phyloP scores from a whole-genome alignment of 2,797 vertebrate species.

The Fistularia tabacaria region DNA sequence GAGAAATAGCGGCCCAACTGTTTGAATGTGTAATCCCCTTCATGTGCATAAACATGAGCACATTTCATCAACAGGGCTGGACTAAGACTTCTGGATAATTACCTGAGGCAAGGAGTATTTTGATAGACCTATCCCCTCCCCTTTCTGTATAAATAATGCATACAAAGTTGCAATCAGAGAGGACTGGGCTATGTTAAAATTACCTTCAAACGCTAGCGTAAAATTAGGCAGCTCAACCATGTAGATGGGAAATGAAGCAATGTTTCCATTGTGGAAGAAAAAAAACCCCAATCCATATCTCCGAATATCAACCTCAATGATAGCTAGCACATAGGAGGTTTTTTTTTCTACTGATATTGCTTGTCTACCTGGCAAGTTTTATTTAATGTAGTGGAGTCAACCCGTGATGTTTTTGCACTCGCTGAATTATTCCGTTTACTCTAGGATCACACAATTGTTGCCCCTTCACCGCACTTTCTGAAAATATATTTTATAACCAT shows the following conservation, averaged over 20 bases:
- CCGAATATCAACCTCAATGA: constrained; percentile 35
- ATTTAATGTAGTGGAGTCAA: constrained; percentile 3
- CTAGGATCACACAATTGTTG: too few relatives aligned
- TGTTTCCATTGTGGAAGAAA: constrained; percentile 67
- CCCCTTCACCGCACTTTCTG: too few relatives aligned
- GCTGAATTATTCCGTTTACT: too few relatives aligned
- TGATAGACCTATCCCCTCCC: constrained; percentile 31
- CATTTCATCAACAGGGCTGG: constrained; percentile 65
- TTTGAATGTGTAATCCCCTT: constrained; percentile 71
- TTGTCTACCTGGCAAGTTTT: constrained; percentile 38
- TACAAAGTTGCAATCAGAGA: constrained; percentile 72
- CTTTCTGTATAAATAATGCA: constrained; percentile 62
- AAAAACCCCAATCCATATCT: constrained; percentile 33
- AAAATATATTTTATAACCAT: too few relatives aligned
- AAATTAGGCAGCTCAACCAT: constrained; percentile 87
- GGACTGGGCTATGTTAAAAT: constrained; percentile 76
- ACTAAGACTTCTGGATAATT: constrained; percentile 69
- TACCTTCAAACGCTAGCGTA: constrained; percentile 80
- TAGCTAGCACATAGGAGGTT: constrained; percentile 48
- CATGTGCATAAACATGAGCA: constrained; percentile 72
- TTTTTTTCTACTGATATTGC: constrained; percentile 40
- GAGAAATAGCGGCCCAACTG: constrained; percentile 61
- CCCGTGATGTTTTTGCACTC: too few relatives aligned
- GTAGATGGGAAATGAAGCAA: constrained; percentile 84
- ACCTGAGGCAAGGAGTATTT: constrained; percentile 64